A percentile compares a stretch with the other conserved stretches of the same genome.
phyloP scores from a whole-genome alignment of 2,797 vertebrate genomes.

The Antennarius maculatus region DNA sequence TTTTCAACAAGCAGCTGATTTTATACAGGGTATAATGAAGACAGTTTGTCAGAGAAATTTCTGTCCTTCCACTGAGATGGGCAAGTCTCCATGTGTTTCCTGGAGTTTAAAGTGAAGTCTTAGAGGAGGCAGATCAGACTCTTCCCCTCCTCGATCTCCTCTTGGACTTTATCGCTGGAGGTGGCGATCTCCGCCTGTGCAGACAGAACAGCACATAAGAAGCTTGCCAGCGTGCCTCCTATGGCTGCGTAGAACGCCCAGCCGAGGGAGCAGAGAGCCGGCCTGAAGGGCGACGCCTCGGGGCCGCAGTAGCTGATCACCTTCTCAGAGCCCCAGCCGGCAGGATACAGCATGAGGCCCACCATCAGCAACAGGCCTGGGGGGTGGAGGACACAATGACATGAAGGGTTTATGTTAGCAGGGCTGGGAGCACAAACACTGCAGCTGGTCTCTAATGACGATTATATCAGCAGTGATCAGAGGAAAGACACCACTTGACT shows the following conservation, averaged over 20 bases:
- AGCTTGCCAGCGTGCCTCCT: conserved; percentile 90
- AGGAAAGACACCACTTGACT: conserved; percentile 4
- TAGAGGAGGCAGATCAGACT: conserved; percentile 94
- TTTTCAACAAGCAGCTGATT: conserved; percentile 26
- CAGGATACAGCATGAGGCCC: conserved; percentile 95
- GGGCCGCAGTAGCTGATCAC: conserved; percentile 88
- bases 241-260: conserved; percentile 97
- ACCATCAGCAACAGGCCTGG: conserved; percentile 95
- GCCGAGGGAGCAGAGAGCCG: conserved; percentile 90
- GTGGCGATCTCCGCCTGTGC: conserved; percentile 97
- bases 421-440: conserved; percentile 17
- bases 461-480: conserved; percentile 35
- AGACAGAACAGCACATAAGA: conserved; percentile 93
- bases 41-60: conserved; percentile 6
- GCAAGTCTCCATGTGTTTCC: conserved; percentile 11
- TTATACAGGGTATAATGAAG: conserved; percentile 20
- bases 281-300: conserved; percentile 90
- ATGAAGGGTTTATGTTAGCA: conserved; percentile 31
- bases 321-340: conserved; percentile 95
- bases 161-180: conserved; percentile 96
- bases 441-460: conserved; percentile 36
- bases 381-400: conserved; percentile 40
- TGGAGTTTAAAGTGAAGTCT: conserved; percentile 42
- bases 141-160: conserved; percentile 97
- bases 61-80: conserved; percentile 15